Percentiles rank a stretch among this genome's conserved stretches.
phyloP scores from a whole-genome alignment of 2,797 vertebrate genomes.

The Siniperca obscura region DNA sequence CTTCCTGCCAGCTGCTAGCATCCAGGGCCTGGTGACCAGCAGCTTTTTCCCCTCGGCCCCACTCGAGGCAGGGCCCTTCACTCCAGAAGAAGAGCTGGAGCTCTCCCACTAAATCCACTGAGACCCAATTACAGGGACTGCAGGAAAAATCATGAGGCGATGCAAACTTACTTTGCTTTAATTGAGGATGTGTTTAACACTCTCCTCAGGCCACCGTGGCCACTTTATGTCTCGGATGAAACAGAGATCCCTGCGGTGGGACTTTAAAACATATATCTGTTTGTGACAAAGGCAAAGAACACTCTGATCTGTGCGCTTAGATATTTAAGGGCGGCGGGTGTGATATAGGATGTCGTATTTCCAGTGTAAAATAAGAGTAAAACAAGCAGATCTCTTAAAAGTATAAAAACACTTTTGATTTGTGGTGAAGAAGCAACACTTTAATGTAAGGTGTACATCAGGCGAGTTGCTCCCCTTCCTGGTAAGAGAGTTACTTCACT shows the following conservation, averaged over 20 bases:
- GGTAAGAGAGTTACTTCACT: constrained; percentile 53
- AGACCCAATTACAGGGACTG: constrained; percentile 85
- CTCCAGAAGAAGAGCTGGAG: constrained; percentile 60
- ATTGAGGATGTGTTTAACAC: constrained; percentile 82
- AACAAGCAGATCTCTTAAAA: constrained; percentile 59
- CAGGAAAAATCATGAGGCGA: constrained; percentile 69
- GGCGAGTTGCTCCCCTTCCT: constrained; percentile 35
- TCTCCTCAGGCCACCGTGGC: constrained; percentile 74
- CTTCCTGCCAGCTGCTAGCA: constrained; percentile 41
- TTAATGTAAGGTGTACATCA: constrained; percentile 50
- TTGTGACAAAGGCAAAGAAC: constrained; percentile 69
- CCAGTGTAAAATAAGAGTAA: constrained; percentile 43
- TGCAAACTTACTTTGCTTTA: constrained; percentile 81
- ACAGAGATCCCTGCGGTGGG: constrained; percentile 65
- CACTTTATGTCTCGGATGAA: constrained; percentile 77
- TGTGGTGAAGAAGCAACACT: constrained; percentile 49
- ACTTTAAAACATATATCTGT: constrained; percentile 75
- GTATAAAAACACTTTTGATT: constrained; percentile 69
- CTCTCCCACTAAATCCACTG: constrained; percentile 76
- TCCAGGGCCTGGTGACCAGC: constrained; percentile 37
- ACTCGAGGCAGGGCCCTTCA: constrained; percentile 56
- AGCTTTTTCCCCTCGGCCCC: constrained; percentile 35
- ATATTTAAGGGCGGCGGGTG: constrained; percentile 48
- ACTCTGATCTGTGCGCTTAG: constrained; percentile 60
- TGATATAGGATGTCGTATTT: constrained; percentile 49